A percentile compares a stretch with the other conserved stretches of the same genome.
Evolutionary conservation across 2,888 invertebrate species (phyloP).

Genomic region (Drosophila parthenogenetica): DNA sequence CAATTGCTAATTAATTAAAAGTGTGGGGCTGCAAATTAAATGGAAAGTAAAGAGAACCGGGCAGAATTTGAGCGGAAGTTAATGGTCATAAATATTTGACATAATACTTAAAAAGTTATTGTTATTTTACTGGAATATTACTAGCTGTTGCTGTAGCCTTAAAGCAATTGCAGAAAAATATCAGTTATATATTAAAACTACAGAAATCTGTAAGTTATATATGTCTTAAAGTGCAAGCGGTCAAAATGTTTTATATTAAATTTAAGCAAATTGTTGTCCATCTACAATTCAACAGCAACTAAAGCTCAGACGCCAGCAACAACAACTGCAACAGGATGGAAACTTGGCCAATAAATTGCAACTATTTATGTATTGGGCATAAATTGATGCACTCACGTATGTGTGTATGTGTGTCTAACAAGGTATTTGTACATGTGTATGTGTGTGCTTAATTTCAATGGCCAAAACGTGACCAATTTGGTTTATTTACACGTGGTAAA

Average conservation of each 20-base stretch:
- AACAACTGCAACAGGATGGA: conserved; percentile 23
- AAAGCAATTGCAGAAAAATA: not conserved
- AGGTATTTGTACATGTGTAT: conserved; percentile 28
- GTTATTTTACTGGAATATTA: not conserved
- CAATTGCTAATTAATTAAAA: conserved; percentile 3
- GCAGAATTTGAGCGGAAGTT: not conserved
- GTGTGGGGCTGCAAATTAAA: not conserved
- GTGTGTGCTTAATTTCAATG: conserved; percentile 69
- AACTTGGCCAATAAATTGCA: conserved; percentile 69
- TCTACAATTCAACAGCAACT: conserved; percentile 32
- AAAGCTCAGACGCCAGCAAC: conserved; percentile 15
- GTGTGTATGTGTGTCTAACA: conserved; percentile 38
- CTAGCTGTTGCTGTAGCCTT: not conserved
- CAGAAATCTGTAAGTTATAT: conserved; percentile 8
- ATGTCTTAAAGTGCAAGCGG: conserved; percentile 45
- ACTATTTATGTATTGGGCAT: conserved; percentile 70
- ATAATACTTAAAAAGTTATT: not conserved
- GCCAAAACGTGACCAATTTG: conserved; percentile 85
- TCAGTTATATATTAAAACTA: not conserved
- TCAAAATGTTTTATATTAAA: conserved; percentile 69
- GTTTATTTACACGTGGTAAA: conserved; percentile 85
- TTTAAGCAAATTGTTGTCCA: conserved; percentile 44
- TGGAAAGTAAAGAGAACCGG: too few relatives aligned
- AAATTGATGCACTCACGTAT: conserved; percentile 47
- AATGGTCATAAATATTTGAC: not conserved